Evolutionary conservation across 2,888 invertebrate species (phyloP).

Genomic region (Rhodophaea formosa): DNA sequence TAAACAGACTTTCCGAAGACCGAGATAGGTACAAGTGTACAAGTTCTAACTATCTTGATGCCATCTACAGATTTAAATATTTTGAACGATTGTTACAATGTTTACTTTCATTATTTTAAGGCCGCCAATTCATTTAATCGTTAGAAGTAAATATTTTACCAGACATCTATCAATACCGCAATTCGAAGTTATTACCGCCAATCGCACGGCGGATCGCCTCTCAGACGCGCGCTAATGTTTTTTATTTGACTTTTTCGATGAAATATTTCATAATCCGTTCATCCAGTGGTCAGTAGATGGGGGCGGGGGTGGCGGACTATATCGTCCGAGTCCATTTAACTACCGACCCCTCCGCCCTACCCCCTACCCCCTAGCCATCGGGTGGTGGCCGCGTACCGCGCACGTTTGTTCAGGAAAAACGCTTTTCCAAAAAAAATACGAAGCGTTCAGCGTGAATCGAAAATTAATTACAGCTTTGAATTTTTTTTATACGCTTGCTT

Average conservation of each 20-base stretch:
- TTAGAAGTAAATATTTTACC: too few relatives aligned
- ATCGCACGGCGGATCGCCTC: constrained; percentile 30
- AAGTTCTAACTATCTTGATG: too few relatives aligned
- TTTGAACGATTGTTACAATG: too few relatives aligned
- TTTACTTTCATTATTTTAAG: too few relatives aligned
- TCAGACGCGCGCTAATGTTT: constrained; percentile 38
- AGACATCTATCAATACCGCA: too few relatives aligned
- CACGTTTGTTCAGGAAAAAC: constrained; percentile 68
- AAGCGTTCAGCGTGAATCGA: constrained; percentile 64
- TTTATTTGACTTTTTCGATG: constrained; percentile 53
- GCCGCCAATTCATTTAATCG: too few relatives aligned
- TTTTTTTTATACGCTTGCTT: constrained; percentile 41
- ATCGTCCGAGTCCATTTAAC: constrained; percentile 59
- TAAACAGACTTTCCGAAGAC: too few relatives aligned
- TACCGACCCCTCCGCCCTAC: constrained; percentile 34
- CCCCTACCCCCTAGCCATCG: constrained; percentile 32
- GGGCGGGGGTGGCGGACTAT: constrained; percentile 42
- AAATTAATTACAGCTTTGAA: constrained; percentile 70
- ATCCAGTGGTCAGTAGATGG: constrained; percentile 62
- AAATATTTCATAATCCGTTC: constrained; percentile 73
- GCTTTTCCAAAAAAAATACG: constrained; percentile 59
- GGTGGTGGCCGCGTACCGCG: constrained; percentile 43
- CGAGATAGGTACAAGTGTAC: too few relatives aligned
- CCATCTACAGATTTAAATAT: too few relatives aligned
- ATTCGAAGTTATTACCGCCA: constrained; percentile 39